phyloP scores from a whole-genome alignment of 2,797 vertebrate genomes.

The Sebastes itinus region DNA sequence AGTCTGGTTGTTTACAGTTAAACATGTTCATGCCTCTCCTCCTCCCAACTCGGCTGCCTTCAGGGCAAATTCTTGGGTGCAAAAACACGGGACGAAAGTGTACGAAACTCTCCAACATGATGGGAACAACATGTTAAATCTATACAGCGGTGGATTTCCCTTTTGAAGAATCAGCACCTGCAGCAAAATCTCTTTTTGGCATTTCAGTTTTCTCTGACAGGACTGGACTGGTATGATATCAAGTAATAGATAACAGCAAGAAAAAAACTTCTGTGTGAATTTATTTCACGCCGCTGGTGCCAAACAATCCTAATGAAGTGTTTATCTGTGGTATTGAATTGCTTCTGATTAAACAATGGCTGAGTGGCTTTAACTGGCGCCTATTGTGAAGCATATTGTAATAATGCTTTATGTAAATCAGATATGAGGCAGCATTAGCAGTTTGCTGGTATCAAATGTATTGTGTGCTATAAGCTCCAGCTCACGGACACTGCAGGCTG shows the following conservation, averaged over 20 bases:
- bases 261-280: not conserved
- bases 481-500: not conserved
- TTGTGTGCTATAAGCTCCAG: not conserved
- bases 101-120: not conserved
- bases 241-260: not conserved
- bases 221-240: not conserved
- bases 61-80: conserved; percentile 33
- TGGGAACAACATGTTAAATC: not conserved
- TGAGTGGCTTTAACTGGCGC: conserved; percentile 16
- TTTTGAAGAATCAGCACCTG: not conserved
- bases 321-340: conserved; percentile 31
- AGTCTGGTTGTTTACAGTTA: conserved; percentile 42
- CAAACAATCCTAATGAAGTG: conserved; percentile 15
- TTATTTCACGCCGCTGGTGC: not conserved
- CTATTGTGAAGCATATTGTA: conserved; percentile 9
- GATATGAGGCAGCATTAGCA: conserved; percentile 1
- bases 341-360: conserved; percentile 35
- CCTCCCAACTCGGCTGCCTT: conserved; percentile 7
- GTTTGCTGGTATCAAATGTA: not conserved
- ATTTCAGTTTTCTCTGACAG: not conserved
- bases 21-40: conserved; percentile 29
- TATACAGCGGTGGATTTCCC: not conserved
- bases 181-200: not conserved
- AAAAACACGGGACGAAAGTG: conserved; percentile 13
- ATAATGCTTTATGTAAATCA: conserved; percentile 25